Evolutionary conservation across 2,113 vertebrate genomes (phyloP).

Genomic region (Actenoides hombroni): DNA sequence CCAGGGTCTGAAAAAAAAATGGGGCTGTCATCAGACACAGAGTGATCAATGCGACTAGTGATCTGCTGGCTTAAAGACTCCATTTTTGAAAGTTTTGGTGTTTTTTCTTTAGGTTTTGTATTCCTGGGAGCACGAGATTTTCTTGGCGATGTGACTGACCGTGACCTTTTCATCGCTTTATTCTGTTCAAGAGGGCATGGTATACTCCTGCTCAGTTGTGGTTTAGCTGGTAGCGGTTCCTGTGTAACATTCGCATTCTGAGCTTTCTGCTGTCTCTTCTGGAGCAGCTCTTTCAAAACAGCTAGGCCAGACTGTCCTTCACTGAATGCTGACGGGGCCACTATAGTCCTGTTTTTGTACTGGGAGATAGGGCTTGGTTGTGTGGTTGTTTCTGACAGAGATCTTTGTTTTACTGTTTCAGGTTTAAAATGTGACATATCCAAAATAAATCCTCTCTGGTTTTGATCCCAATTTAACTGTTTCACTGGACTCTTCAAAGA

Average conservation of each 20-base stretch:
- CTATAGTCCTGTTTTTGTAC: conserved; percentile 75
- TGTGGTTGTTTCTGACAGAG: conserved; percentile 68
- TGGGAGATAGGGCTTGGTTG: conserved; percentile 74
- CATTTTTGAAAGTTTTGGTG: conserved; percentile 77
- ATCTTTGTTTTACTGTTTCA: conserved; percentile 71
- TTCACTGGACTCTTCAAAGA: conserved; percentile 79
- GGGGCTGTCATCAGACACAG: conserved; percentile 81
- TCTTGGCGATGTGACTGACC: conserved; percentile 72
- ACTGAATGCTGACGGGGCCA: conserved; percentile 67
- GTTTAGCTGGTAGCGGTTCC: conserved; percentile 40
- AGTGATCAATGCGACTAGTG: conserved; percentile 70
- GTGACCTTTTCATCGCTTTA: conserved; percentile 75
- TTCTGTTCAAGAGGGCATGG: conserved; percentile 71
- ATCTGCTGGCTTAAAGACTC: conserved; percentile 72
- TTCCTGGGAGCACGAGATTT: conserved; percentile 82
- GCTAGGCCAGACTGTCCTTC: conserved; percentile 87
- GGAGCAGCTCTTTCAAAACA: conserved; percentile 92
- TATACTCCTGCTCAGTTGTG: conserved; percentile 64
- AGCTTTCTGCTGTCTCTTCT: conserved; percentile 88
- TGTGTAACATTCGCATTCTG: conserved; percentile 66
- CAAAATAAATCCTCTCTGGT: conserved; percentile 77
- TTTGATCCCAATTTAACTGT: conserved; percentile 78
- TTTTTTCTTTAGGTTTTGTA: conserved; percentile 79
- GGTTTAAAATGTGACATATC: conserved; percentile 74
- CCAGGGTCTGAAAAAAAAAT: conserved; percentile 87